Evolutionary conservation across 2,888 invertebrate genomes (phyloP).

Genomic region (Agrotis ipsilon): DNA sequence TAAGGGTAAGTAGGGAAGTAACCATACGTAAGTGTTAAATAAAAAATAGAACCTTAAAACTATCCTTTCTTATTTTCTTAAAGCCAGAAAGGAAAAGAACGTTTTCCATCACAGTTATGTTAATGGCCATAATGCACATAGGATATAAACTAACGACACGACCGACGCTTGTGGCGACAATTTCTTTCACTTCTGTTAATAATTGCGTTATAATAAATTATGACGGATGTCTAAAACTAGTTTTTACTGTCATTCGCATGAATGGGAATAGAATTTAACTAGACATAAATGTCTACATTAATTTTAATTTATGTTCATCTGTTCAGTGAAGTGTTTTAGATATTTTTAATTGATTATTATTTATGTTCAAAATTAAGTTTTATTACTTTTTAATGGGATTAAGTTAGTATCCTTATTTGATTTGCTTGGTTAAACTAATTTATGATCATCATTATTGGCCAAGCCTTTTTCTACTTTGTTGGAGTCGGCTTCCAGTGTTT

Average conservation of each 20-base stretch:
- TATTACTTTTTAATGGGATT: constrained; percentile 5
- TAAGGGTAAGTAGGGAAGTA: too few relatives aligned
- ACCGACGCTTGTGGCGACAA: constrained; percentile 17
- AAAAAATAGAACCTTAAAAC: too few relatives aligned
- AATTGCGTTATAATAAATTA: constrained; percentile 34
- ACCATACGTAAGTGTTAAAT: too few relatives aligned
- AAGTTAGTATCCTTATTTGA: not conserved
- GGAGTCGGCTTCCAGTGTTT: not conserved
- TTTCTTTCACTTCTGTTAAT: constrained; percentile 21
- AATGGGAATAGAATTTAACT: constrained; percentile 1
- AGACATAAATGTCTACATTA: constrained; percentile 9
- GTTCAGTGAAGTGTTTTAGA: constrained; percentile 4
- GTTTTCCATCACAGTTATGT: constrained; percentile 1
- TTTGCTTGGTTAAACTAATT: not conserved
- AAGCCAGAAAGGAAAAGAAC: not conserved
- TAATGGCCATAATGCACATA: constrained; percentile 21
- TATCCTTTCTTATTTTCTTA: not conserved
- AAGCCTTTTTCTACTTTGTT: not conserved
- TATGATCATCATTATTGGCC: not conserved
- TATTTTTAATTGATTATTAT: constrained; percentile 25
- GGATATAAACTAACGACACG: constrained; percentile 15
- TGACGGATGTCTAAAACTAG: constrained; percentile 18
- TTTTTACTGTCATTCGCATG: constrained; percentile 17
- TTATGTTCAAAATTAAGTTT: constrained; percentile 7
- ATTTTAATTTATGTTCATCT: constrained; percentile 5